Conservation (phyloP, 2,113 vertebrate species). For the Calidris pygmaea region DNA sequence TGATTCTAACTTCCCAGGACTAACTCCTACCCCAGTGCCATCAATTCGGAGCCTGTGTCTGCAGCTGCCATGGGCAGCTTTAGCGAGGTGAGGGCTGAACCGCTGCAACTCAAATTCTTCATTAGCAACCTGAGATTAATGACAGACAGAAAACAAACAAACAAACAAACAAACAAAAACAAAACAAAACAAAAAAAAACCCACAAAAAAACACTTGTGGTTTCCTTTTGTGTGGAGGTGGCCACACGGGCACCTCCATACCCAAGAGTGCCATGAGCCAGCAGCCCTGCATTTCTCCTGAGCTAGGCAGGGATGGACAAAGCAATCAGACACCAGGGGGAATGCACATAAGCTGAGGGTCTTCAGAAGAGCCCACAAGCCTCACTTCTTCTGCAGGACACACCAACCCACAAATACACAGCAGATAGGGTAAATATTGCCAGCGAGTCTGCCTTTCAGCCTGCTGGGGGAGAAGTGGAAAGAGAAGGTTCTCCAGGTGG, state of each 20-base stretch:
- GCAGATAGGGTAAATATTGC: neutral
- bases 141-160: neutral
- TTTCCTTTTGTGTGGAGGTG: neutral
- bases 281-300: neutral
- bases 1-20: neutral
- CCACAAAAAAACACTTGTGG: too few species aligned
- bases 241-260: fast-evolving
- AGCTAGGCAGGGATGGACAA: neutral
- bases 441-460: fast-evolving
- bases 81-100: neutral
- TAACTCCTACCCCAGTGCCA: neutral
- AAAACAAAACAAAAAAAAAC: too few species aligned
- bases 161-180: too few species aligned
- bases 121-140: neutral
- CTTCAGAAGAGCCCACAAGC: neutral
- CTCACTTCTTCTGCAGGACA: neutral
- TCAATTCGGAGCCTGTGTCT: neutral
- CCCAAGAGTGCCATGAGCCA: neutral
- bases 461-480: neutral
- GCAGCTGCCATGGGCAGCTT: neutral
- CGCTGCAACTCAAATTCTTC: neutral
- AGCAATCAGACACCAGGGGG: neutral
- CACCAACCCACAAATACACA: fast-evolving
- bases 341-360: fast-evolving
- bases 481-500: neutral